Conservation (phyloP, 2,888 invertebrate species). For the Leptopilina myrica region DNA sequence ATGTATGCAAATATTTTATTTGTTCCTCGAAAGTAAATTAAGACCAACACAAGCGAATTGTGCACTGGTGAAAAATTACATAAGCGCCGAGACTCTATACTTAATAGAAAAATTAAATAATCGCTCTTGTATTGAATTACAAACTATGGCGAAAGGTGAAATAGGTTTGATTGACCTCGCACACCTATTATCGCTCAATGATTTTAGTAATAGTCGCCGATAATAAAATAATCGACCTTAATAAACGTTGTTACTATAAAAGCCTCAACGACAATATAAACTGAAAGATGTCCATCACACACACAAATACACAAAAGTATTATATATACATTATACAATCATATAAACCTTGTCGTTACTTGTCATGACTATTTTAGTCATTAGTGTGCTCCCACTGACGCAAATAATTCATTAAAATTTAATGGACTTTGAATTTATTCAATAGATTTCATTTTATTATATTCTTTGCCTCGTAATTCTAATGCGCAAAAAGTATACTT, state of each 20-base stretch:
- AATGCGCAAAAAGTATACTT: no score
- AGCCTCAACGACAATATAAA: background rate
- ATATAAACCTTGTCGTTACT: background rate
- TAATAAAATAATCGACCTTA: slow-evolving; percentile 24
- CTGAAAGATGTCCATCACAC: slow-evolving; percentile 2
- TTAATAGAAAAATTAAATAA: slow-evolving; percentile 13
- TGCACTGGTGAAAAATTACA: background rate
- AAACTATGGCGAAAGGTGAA: slow-evolving; percentile 22
- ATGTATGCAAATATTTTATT: no score
- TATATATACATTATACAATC: background rate
- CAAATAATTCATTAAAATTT: slow-evolving; percentile 22
- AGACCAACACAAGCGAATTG: no score
- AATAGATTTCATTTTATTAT: background rate
- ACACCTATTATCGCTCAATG: slow-evolving; percentile 12
- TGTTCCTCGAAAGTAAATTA: background rate
- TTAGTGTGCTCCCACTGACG: slow-evolving; percentile 8
- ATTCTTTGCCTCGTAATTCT: no score
- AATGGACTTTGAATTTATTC: background rate
- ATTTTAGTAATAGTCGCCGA: background rate
- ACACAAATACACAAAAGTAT: background rate
- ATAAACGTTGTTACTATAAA: slow-evolving; percentile 4
- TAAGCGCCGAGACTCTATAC: background rate
- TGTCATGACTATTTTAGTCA: slow-evolving; percentile 10
- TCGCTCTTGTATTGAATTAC: slow-evolving; percentile 14
- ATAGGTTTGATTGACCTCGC: slow-evolving; percentile 19